Evolutionary conservation across 2,888 invertebrate genomes (phyloP).

Genomic region (Coenonympha arcania): DNA sequence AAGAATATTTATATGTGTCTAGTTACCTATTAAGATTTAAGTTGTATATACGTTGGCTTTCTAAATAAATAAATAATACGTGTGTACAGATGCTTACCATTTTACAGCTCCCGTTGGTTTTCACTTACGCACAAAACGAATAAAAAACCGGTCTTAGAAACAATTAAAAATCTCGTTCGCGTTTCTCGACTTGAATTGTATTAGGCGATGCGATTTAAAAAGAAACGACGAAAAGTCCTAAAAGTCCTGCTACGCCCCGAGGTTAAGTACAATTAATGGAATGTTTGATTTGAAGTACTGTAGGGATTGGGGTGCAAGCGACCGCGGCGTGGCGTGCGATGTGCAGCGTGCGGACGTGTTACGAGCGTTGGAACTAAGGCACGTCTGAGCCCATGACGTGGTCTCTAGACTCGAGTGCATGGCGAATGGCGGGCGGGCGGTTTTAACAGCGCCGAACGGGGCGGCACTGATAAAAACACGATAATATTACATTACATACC

Average conservation of each 20-base stretch:
- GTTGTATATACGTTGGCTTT: too few relatives aligned
- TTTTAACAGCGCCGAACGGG: conserved; percentile 48
- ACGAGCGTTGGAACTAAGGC: conserved; percentile 44
- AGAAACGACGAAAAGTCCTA: conserved; percentile 58
- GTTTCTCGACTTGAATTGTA: conserved; percentile 69
- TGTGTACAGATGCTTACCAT: conserved; percentile 20
- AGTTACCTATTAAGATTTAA: too few relatives aligned
- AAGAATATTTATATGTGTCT: too few relatives aligned
- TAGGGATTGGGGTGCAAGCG: conserved; percentile 34
- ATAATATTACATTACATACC: conserved; percentile 60
- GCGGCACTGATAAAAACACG: conserved; percentile 53
- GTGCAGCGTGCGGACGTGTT: conserved; percentile 44
- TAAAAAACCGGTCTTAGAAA: conserved; percentile 50
- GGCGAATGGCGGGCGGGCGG: conserved; percentile 44
- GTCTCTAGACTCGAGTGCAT: conserved; percentile 27
- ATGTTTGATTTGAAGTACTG: conserved; percentile 53
- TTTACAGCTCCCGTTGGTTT: conserved; percentile 15
- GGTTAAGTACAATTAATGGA: conserved; percentile 64
- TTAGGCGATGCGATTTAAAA: conserved; percentile 65
- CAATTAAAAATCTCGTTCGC: conserved; percentile 54
- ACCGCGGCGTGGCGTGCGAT: conserved; percentile 42
- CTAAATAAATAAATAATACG: too few relatives aligned
- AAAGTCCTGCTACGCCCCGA: conserved; percentile 60
- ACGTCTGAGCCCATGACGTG: conserved; percentile 39
- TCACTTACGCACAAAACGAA: conserved; percentile 41